Conservation (phyloP, 2,888 invertebrate species). For the Drosophila fulvimacula region DNA sequence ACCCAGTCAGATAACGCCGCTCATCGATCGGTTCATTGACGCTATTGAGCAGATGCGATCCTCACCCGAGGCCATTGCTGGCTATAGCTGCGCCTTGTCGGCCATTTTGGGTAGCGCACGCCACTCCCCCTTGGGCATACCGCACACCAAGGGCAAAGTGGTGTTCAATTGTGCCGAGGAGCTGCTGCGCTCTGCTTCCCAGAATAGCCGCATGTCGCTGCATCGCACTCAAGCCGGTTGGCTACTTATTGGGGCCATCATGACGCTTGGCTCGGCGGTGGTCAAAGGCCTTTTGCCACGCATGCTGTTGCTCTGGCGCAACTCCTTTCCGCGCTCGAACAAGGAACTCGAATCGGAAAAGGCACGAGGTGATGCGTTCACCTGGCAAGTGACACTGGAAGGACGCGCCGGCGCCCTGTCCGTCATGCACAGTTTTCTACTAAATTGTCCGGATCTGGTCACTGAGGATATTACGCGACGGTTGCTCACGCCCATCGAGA, state of each 20-base stretch:
- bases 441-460: constrained; percentile 95
- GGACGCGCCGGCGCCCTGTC: constrained; percentile 98
- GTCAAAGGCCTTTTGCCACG: constrained; percentile 96
- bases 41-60: constrained; percentile 95
- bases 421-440: constrained; percentile 96
- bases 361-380: constrained; percentile 97
- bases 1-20: constrained; percentile 96
- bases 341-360: constrained; percentile 99
- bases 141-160: constrained; percentile 98
- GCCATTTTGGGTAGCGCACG: constrained; percentile 96
- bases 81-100: constrained; percentile 97
- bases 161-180: constrained; percentile 99
- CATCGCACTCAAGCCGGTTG: constrained; percentile 99
- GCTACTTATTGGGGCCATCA: constrained; percentile 98
- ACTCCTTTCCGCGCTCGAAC: constrained; percentile 97
- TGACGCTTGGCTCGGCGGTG: constrained; percentile 97
- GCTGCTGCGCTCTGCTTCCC: constrained; percentile 96
- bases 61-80: constrained; percentile 94
- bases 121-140: constrained; percentile 96
- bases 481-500: constrained; percentile 96
- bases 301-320: constrained; percentile 97
- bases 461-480: constrained; percentile 96
- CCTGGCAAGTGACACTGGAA: constrained; percentile 99
- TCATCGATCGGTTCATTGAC: constrained; percentile 95
- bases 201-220: constrained; percentile 97